These are phyloP conservation scores for Latrodectus hesperus DNA, from an alignment of 2,888 invertebrate genomes.

Conservation along the genomic window DNA sequence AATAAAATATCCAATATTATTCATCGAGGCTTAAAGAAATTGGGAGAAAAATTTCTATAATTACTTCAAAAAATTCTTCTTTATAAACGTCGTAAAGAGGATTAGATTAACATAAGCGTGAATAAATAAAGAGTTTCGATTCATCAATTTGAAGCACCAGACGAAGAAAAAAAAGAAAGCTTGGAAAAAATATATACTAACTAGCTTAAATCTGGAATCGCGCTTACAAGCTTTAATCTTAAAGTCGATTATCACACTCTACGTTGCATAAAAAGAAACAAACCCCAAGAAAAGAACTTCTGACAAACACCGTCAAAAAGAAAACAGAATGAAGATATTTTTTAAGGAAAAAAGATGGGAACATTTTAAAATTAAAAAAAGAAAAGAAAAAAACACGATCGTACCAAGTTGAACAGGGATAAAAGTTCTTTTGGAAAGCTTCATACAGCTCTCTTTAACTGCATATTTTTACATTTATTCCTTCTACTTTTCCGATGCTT, in stretches of 20 bases:
- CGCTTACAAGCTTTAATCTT: neutral
- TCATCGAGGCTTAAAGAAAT: too few species aligned
- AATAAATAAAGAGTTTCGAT: conserved; percentile 54
- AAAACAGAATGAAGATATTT: neutral
- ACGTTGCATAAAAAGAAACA: conserved; percentile 11
- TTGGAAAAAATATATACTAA: conserved; percentile 15
- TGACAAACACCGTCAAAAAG: conserved; percentile 5
- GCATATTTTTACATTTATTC: conserved; percentile 47
- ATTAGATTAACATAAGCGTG: conserved; percentile 47
- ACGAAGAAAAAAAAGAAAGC: conserved; percentile 7
- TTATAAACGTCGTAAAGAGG: conserved; percentile 16
- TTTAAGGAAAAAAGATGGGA: neutral
- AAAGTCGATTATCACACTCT: conserved; percentile 49
- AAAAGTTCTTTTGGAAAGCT: conserved; percentile 21
- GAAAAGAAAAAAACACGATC: conserved; percentile 1
- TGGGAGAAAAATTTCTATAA: neutral
- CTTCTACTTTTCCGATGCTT: conserved; percentile 17
- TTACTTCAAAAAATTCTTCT: neutral
- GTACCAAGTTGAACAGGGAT: conserved; percentile 23
- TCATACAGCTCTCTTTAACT: conserved; percentile 20
- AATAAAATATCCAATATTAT: too few species aligned
- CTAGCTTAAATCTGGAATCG: conserved; percentile 37
- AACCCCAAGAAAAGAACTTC: conserved; percentile 7
- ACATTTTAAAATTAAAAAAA: conserved; percentile 8
- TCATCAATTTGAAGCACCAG: conserved; percentile 49